Evolutionary conservation across 2,113 vertebrate genomes (phyloP).

Genomic region (Xenus cinereus): DNA sequence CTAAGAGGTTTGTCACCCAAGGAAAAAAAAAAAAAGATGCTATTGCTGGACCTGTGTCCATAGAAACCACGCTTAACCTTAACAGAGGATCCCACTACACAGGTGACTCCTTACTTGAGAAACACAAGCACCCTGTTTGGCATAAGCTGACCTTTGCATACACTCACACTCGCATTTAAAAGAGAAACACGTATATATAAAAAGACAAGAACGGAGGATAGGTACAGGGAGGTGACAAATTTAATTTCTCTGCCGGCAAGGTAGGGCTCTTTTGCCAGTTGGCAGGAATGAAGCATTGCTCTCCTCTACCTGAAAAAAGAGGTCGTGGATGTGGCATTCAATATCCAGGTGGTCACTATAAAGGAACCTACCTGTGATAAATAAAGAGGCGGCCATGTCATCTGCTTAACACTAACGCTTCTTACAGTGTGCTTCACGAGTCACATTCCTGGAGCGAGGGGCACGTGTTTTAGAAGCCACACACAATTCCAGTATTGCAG

Average conservation of each 20-base stretch:
- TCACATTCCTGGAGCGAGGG: not conserved
- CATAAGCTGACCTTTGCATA: not conserved
- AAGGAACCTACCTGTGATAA: not conserved
- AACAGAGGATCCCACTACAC: not conserved
- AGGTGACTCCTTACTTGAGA: not conserved
- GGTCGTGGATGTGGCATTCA: not conserved
- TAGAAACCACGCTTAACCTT: slow-evolving; percentile 20
- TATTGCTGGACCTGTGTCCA: not conserved
- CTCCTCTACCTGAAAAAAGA: not conserved
- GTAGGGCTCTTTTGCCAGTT: not conserved
- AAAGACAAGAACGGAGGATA: slow-evolving; percentile 40
- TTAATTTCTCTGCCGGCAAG: slow-evolving; percentile 45
- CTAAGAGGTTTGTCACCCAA: slow-evolving; percentile 23
- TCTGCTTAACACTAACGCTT: not conserved
- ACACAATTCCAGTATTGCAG: not conserved
- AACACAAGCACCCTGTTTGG: not conserved
- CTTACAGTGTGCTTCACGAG: not conserved
- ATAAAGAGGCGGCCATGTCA: not conserved
- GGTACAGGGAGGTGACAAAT: slow-evolving; percentile 41
- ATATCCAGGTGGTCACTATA: not conserved
- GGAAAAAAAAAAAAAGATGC: not conserved
- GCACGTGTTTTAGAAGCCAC: not conserved
- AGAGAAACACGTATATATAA: not conserved
- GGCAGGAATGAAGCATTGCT: slow-evolving; percentile 2
- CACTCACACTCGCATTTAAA: not conserved